A percentile compares a stretch with the other conserved stretches of the same genome.
phyloP scores from a whole-genome alignment of 2,888 invertebrate genomes.

The Digitonthophagus gazella region DNA sequence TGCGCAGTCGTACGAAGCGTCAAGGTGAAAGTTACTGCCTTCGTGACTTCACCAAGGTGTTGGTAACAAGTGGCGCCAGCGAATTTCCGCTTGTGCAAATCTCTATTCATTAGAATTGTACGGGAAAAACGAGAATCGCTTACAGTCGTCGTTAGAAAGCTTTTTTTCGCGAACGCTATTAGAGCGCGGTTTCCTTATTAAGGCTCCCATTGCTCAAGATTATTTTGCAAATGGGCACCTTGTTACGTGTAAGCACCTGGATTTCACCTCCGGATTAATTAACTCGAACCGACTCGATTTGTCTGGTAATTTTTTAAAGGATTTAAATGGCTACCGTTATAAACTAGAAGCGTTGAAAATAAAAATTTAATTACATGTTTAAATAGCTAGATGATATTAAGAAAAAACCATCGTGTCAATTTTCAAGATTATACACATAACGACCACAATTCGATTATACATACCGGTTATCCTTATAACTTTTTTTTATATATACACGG shows the following conservation, averaged over 20 bases:
- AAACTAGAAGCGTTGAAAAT: too few relatives aligned
- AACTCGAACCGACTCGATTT: not conserved
- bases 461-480: not conserved
- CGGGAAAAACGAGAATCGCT: not conserved
- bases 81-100: not conserved
- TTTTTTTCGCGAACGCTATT: not conserved
- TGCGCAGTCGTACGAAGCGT: not conserved
- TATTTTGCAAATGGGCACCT: not conserved
- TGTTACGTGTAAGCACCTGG: not conserved
- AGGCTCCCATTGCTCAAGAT: not conserved
- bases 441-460: too few relatives aligned
- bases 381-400: too few relatives aligned
- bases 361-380: too few relatives aligned
- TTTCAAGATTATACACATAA: too few relatives aligned
- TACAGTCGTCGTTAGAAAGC: not conserved
- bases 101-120: not conserved
- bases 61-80: not conserved
- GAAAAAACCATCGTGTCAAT: too few relatives aligned
- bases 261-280: not conserved
- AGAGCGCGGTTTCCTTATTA: conserved; percentile 1
- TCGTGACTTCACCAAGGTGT: not conserved
- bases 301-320: too few relatives aligned
- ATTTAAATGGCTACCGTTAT: too few relatives aligned
- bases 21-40: not conserved
- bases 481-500: not conserved